Evolutionary conservation across 2,797 vertebrate species (phyloP).

Genomic region (Hoplostethus atlanticus): DNA sequence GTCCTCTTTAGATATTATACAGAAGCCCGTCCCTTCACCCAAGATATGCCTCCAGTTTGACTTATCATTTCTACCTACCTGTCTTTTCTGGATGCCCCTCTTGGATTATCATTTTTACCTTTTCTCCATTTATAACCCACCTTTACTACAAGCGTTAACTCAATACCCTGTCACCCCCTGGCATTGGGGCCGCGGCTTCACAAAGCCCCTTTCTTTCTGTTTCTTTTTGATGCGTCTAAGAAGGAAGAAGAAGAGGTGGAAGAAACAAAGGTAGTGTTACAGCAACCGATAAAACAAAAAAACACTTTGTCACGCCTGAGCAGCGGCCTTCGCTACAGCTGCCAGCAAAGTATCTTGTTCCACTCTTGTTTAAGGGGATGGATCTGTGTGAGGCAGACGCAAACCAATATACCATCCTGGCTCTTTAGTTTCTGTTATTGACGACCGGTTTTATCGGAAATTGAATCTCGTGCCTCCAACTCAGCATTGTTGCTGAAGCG

Average conservation of each 20-base stretch:
- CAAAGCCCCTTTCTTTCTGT: slow-evolving; percentile 35
- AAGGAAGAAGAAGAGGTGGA: slow-evolving; percentile 70
- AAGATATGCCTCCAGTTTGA: too few relatives aligned
- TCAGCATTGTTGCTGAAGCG: neutral
- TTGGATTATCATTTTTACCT: slow-evolving; percentile 13
- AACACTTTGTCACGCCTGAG: slow-evolving; percentile 7
- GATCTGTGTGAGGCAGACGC: neutral
- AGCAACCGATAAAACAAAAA: neutral
- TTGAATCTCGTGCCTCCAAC: too few relatives aligned
- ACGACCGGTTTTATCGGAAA: neutral
- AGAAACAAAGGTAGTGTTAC: slow-evolving; percentile 68
- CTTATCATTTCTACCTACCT: neutral
- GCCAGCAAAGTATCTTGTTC: slow-evolving; percentile 9
- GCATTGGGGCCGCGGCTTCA: slow-evolving; percentile 37
- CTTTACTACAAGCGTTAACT: slow-evolving; percentile 36
- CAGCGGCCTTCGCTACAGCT: slow-evolving; percentile 28
- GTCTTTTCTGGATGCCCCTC: slow-evolving; percentile 10
- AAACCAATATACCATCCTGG: neutral
- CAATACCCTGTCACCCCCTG: slow-evolving; percentile 39
- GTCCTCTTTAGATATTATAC: slow-evolving; percentile 9
- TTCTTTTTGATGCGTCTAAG: slow-evolving; percentile 41
- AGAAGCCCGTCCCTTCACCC: neutral
- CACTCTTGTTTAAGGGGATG: neutral
- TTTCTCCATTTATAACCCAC: slow-evolving; percentile 27
- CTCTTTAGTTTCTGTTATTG: neutral